These are phyloP conservation scores for Enteromius thamalakanensis DNA, from an alignment of 2,797 vertebrate genomes.

Conservation along the genomic window DNA sequence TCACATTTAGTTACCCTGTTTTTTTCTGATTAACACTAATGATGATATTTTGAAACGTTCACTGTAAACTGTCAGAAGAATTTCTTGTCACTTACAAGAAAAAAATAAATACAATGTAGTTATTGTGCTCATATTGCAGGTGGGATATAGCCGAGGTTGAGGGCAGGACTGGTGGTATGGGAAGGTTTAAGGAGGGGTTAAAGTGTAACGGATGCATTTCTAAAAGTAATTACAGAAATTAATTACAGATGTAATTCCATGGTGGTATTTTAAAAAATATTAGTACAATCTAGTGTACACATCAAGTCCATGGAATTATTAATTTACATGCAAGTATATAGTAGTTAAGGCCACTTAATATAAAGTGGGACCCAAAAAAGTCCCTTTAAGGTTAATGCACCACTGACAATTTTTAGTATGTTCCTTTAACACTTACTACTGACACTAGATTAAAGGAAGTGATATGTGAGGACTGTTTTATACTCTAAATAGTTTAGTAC, in stretches of 20 bases:
- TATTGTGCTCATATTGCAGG: neutral
- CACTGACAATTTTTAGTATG: neutral
- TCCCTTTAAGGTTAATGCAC: neutral
- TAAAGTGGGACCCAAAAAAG: neutral
- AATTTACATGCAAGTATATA: neutral
- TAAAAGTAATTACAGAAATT: neutral
- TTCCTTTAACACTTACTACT: conserved; percentile 2
- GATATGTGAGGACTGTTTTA: neutral
- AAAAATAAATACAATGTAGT: neutral
- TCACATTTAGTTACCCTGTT: neutral
- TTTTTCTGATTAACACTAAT: neutral
- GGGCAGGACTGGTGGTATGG: neutral
- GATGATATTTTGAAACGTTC: neutral
- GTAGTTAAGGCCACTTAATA: neutral
- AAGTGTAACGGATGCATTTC: neutral
- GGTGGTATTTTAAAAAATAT: neutral
- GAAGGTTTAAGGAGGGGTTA: neutral
- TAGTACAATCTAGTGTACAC: neutral
- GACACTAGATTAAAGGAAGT: neutral
- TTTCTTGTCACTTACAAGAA: too few relatives aligned
- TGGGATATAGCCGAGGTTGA: neutral
- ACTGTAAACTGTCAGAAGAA: neutral
- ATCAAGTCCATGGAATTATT: neutral
- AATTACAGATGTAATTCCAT: neutral
- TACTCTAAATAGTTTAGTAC: neutral